Evolutionary conservation across 2,797 vertebrate species (phyloP), one percentile per base, ranked within the genome.

Genomic region (Saxicola maurus): DNA sequence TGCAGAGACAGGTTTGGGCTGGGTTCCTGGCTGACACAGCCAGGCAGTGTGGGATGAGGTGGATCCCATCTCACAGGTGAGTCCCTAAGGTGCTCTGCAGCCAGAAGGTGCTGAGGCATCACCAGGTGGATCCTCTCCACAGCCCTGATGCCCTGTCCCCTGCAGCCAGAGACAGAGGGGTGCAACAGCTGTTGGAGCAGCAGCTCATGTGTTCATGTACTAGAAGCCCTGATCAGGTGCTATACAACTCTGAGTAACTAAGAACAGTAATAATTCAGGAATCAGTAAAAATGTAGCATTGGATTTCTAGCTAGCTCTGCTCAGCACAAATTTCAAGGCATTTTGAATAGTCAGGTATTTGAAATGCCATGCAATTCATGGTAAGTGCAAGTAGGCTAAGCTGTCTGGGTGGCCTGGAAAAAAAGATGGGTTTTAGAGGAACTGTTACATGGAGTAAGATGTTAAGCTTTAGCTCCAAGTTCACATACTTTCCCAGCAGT

Each of bases 291-390:
- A 83, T 11, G 16, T 67, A 51, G 55, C 53, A 57, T 0, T 57
- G 13, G n/a, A 30, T 83, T 84, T 79, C 37, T 52, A 49, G 30
- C 17, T 62, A 42, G 37, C 40, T 62, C 43, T 64, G 56, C 48
- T 92, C 71, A 84, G 74, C 83, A 76, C 30, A 72, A 83, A 86
- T 53, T 40, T 49, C 45, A 53, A 49, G 23, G 35, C 6, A 8
- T 86, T 89, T 92, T 86, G 65, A 66, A 45, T 17, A 60, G 45
- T 37, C 57, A 66, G 52, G 60, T 25, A n/a, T 87, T 62, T 73
- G 25, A 87, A 95, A 92, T 52, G 30, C 55, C n/a, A 48, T 43
- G 13, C 27, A 65, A 31, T 73, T 77, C 13, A 18, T 5, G 1
- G 49, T 19, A n/a, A 87, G 25, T 40, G 21, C 33, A 68, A 51